These are phyloP conservation scores for Pangasius krempfi DNA, from an alignment of 2,797 vertebrate species.

Conservation along the genomic window DNA sequence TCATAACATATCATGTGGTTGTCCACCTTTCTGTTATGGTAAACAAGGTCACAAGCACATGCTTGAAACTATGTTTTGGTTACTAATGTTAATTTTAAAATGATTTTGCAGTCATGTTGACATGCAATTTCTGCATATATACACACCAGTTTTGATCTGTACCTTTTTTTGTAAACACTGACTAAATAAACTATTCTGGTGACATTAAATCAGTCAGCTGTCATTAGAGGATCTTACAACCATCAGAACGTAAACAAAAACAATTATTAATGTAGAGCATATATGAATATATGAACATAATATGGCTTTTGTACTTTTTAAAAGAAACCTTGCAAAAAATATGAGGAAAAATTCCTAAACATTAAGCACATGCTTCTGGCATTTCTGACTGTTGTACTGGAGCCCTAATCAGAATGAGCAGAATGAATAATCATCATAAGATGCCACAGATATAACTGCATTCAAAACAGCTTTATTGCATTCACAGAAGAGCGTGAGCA, in stretches of 20 bases:
- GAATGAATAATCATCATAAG: background rate
- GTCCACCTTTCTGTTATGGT: constrained; percentile 1
- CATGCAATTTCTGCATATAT: background rate
- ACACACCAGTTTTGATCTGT: background rate
- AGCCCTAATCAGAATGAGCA: background rate
- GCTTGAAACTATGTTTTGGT: background rate
- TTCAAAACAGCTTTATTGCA: background rate
- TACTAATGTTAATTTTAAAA: background rate
- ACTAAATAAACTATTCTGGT: background rate
- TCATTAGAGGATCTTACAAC: background rate
- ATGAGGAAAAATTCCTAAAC: background rate
- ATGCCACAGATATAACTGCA: background rate
- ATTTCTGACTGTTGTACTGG: background rate
- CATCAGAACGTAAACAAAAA: background rate
- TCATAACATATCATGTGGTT: constrained; percentile 30
- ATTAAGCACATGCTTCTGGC: background rate
- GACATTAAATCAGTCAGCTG: background rate
- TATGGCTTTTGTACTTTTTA: background rate
- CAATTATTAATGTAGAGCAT: background rate
- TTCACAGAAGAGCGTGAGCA: background rate
- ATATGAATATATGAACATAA: background rate
- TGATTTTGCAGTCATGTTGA: background rate
- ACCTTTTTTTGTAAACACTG: background rate
- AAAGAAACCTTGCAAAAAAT: background rate
- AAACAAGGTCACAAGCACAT: constrained; percentile 1